Evolutionary conservation across 2,113 vertebrate genomes (phyloP), one percentile per base, ranked within the genome.

Genomic region (Anarhynchus alexandrinus): DNA sequence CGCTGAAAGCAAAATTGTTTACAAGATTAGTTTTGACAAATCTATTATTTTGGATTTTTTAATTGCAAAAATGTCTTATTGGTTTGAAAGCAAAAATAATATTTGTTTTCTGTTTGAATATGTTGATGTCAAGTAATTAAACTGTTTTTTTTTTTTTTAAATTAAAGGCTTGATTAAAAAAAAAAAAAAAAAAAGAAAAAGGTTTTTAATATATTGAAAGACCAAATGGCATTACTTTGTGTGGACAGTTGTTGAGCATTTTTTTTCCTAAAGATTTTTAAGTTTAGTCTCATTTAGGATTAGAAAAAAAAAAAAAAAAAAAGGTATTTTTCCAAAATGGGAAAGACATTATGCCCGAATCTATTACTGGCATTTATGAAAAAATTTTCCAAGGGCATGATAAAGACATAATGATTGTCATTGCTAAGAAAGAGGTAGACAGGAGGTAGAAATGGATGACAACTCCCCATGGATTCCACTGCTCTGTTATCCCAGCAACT

Each of bases 401-500:
- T 38, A 89, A 72, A 36, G 11, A 32, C 16, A 64, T 59, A 30
- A 80, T 52, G 8, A 55, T 10, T 38, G 5, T 36, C 38, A 34
- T 22, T 80, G 34, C 22, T 83, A 58, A 83, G n/a, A 54, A 64
- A 32, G 16, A 83, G 19, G 5, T 18, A 59, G 20, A 58, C 5
- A 57, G 6, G 22, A 19, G 3, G 29, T n/a, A 77, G 12, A 69
- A 72, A 61, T 61, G 23, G 15, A 57, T 91, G 26, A 32, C 11
- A 77, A 5, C 6, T 81, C 29, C 7, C 11, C 12, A 34, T 45
- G 6, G 26, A 45, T 89, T 84, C 20, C 6, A 38, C 6, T 55
- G n/a, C 10, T 77, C 15, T 0, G 0, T 57, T 81, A 23, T 42
- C 12, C 40, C 2, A 38, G 9, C 4, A 45, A 18, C 22, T 61